These are phyloP conservation scores for Lithosia quadra DNA, from an alignment of 2,888 invertebrate species.

Conservation along the genomic window DNA sequence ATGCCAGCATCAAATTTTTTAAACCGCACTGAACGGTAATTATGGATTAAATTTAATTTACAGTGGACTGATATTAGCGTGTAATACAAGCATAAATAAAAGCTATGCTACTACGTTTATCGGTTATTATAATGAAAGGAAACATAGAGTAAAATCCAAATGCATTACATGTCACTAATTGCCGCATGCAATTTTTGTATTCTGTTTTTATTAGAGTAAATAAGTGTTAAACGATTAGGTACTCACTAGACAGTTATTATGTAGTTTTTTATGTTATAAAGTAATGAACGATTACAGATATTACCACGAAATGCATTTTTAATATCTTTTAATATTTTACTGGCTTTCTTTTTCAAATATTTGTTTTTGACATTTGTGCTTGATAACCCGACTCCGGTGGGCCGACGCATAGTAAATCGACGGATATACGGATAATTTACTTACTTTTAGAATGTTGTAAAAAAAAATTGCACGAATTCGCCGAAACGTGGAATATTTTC, in stretches of 20 bases:
- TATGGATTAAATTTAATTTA: not conserved
- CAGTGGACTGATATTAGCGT: not conserved
- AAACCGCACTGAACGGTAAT: not conserved
- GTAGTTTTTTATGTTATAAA: not conserved
- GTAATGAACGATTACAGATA: too few relatives aligned
- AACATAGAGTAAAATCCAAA: not conserved
- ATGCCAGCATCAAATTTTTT: too few relatives aligned
- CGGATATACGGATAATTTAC: too few relatives aligned
- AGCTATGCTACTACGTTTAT: not conserved
- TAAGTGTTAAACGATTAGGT: not conserved
- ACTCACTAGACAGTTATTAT: not conserved
- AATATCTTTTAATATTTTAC: too few relatives aligned
- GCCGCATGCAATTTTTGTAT: not conserved
- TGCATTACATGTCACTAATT: not conserved
- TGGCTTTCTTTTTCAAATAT: not conserved
- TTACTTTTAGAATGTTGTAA: not conserved
- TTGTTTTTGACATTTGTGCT: not conserved
- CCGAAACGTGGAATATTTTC: not conserved
- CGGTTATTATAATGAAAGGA: not conserved
- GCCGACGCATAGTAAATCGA: not conserved
- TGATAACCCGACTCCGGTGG: too few relatives aligned
- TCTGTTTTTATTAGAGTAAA: not conserved
- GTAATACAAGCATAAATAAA: not conserved
- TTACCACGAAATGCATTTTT: too few relatives aligned
- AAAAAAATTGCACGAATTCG: not conserved